Evolutionary conservation across 2,888 invertebrate genomes (phyloP).

Genomic region (Eilema depressum): DNA sequence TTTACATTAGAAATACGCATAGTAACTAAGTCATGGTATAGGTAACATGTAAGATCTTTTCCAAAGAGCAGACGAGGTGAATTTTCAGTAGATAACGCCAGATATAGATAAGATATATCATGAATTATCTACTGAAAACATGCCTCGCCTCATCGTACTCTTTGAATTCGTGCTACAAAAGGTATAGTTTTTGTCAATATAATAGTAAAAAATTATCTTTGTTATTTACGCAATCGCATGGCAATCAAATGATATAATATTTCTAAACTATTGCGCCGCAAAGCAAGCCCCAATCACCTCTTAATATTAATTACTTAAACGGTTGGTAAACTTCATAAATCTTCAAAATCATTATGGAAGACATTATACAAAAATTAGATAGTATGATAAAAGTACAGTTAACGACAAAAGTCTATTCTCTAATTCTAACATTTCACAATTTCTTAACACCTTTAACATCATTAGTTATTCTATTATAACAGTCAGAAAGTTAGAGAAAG

Average conservation of each 20-base stretch:
- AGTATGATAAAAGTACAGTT: background rate
- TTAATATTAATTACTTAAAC: background rate
- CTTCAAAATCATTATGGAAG: background rate
- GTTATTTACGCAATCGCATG: background rate
- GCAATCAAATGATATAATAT: background rate
- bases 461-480: slow-evolving; percentile 9
- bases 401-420: background rate
- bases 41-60: background rate
- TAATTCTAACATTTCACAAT: background rate
- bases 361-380: background rate
- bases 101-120: slow-evolving; percentile 2
- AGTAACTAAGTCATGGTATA: background rate
- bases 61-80: background rate
- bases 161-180: background rate
- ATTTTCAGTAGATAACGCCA: background rate
- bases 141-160: background rate
- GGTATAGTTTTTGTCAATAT: background rate
- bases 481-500: background rate
- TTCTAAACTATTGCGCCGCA: background rate
- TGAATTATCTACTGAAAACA: background rate
- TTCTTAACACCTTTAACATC: slow-evolving; percentile 2
- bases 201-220: background rate
- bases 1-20: background rate
- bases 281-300: background rate
- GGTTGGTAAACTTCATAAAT: slow-evolving; percentile 2